Percentiles rank a stretch among this genome's conserved stretches.
These are phyloP conservation scores for Morus bassanus DNA, from an alignment of 2,797 vertebrate species.

Conservation along the genomic window DNA sequence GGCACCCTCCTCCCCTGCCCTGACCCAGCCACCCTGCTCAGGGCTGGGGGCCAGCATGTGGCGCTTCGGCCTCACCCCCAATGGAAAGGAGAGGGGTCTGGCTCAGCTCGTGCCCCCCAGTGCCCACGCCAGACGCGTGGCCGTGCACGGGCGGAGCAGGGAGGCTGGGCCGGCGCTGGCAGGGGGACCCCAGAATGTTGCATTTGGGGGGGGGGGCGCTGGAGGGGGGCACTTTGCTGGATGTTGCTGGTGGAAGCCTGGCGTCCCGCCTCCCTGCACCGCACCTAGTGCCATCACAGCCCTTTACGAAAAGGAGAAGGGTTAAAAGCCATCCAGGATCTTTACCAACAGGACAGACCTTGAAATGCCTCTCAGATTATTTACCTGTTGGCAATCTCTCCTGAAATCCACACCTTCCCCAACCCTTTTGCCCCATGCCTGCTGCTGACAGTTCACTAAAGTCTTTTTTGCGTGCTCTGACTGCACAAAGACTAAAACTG, in stretches of 20 bases:
- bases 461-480: background rate
- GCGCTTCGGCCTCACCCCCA: background rate
- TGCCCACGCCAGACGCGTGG: background rate
- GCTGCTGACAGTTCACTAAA: background rate
- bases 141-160: background rate
- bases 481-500: too few species aligned
- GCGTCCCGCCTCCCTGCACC: background rate
- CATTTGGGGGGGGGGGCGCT: background rate
- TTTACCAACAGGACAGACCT: background rate
- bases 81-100: background rate
- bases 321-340: too few species aligned
- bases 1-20: too few species aligned
- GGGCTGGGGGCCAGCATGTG: background rate
- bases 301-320: background rate
- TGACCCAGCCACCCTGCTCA: background rate
- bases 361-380: background rate
- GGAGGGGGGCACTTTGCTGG: background rate
- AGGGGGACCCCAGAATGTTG: background rate
- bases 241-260: background rate
- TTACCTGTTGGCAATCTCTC: background rate
- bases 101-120: background rate
- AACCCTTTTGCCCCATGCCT: background rate
- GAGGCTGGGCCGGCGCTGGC: background rate
- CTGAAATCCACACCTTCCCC: background rate
- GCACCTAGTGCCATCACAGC: background rate